Percentiles rank a stretch among this genome's conserved stretches.
Evolutionary conservation across 1,140 invertebrate species (phyloP).

Genomic region (Planococcus citri): DNA sequence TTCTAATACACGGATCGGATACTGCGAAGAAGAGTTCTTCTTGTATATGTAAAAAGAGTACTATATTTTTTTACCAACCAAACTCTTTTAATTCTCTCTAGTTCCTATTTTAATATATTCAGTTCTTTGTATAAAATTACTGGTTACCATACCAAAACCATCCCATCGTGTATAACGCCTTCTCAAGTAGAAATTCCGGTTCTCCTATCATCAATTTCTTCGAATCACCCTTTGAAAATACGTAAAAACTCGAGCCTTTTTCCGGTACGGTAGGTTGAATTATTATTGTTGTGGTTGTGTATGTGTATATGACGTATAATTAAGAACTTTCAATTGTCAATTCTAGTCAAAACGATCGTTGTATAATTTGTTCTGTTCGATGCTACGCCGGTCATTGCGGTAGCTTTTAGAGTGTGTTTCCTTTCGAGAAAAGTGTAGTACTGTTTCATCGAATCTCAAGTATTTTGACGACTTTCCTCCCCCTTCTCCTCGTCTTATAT

Average conservation of each 20-base stretch:
- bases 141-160: not conserved
- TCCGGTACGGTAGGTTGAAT: not conserved
- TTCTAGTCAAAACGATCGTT: slow-evolving; percentile 2
- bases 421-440: no score
- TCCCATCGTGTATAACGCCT: not conserved
- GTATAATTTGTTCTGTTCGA: not conserved
- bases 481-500: no score
- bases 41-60: no score
- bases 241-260: not conserved
- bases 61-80: no score
- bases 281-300: not conserved
- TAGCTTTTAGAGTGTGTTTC: no score
- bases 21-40: no score
- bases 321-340: slow-evolving; percentile 7
- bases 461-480: no score
- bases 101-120: no score
- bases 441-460: no score
- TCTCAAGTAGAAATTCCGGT: not conserved
- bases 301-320: not conserved
- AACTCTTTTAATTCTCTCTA: no score
- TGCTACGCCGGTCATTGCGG: not conserved
- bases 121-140: not conserved
- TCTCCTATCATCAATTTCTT: not conserved
- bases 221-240: no score
- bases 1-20: no score